Evolutionary conservation across 2,113 vertebrate species (phyloP).

Genomic region (Passer montanus): DNA sequence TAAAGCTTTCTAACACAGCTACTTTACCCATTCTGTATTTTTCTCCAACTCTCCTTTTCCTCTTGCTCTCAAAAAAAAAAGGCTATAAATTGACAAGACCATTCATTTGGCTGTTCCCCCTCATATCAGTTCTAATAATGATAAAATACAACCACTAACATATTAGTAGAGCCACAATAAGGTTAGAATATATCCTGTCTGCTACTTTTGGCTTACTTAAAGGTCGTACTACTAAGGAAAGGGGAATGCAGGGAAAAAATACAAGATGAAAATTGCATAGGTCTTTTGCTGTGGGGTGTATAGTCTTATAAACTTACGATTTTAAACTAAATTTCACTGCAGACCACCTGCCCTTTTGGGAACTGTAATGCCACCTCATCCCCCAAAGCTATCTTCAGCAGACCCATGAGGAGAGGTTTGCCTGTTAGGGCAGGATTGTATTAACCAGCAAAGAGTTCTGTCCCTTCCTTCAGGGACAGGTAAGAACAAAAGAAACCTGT

Average conservation of each 20-base stretch:
- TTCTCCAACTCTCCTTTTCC: not conserved
- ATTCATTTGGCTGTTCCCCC: not conserved
- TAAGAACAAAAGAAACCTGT: not conserved
- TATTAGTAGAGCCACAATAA: not conserved
- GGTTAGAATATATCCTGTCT: not conserved
- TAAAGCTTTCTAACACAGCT: not conserved
- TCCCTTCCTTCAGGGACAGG: not conserved
- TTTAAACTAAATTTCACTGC: not conserved
- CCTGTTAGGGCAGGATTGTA: not conserved
- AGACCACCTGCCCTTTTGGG: not conserved
- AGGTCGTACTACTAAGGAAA: not conserved
- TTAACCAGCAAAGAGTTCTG: not conserved
- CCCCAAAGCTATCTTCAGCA: not conserved
- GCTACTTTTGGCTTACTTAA: not conserved
- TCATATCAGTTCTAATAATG: not conserved
- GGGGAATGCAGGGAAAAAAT: not conserved
- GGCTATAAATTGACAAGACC: not conserved
- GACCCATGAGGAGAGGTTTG: rapidly evolving
- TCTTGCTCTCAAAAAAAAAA: not conserved
- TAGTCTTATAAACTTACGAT: not conserved
- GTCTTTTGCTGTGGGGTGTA: not conserved
- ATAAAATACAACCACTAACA: not conserved
- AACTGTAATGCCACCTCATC: not conserved
- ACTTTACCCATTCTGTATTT: not conserved
- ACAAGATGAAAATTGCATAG: not conserved